A percentile compares a stretch with the other conserved stretches of the same genome.
Evolutionary conservation across 2,888 invertebrate species (phyloP).

Genomic region (Conomelus anceps): DNA sequence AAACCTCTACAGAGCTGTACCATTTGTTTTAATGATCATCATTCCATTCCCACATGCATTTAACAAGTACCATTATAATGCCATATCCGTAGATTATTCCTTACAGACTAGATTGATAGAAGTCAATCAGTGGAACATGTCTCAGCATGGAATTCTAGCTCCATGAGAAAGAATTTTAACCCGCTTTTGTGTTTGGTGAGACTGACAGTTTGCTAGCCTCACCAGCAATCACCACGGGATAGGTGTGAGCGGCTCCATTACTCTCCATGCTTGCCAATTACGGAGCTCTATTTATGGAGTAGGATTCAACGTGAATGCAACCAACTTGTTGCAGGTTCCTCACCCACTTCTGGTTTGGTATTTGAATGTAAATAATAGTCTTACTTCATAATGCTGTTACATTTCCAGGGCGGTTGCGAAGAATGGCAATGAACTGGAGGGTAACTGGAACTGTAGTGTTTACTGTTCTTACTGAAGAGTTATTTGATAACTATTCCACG

Average conservation of each 20-base stretch:
- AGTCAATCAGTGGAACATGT: neutral
- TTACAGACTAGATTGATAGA: neutral
- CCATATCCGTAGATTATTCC: neutral
- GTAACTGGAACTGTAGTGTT: neutral
- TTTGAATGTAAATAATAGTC: neutral
- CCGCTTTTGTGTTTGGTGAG: neutral
- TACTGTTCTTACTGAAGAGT: neutral
- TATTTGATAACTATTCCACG: neutral
- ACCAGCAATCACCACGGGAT: neutral
- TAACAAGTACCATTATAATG: neutral
- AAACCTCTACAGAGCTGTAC: neutral
- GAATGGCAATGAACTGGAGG: neutral
- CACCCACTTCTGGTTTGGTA: neutral
- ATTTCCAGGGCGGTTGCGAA: neutral
- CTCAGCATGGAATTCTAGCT: neutral
- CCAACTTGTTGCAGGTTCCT: neutral
- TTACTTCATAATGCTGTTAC: neutral
- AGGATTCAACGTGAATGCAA: neutral
- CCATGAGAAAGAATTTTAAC: neutral
- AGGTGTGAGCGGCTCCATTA: neutral
- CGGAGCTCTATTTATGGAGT: neutral
- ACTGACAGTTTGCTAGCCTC: neutral
- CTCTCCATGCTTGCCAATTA: neutral
- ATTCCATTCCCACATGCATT: neutral
- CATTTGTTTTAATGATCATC: neutral